Evolutionary conservation across 2,888 invertebrate genomes (phyloP).

Genomic region (Acheta domesticus): DNA sequence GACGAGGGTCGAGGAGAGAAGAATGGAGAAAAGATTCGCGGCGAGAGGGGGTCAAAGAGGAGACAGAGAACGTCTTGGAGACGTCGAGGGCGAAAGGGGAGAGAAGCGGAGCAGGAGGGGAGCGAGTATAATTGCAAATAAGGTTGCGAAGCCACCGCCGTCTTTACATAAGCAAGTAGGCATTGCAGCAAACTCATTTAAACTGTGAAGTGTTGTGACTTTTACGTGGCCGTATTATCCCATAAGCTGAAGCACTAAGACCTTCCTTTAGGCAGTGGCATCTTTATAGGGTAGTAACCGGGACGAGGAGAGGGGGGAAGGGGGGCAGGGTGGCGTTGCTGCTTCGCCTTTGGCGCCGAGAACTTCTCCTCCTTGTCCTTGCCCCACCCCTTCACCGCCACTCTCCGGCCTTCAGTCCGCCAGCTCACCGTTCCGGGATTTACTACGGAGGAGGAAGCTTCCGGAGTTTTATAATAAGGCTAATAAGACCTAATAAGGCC

Average conservation of each 20-base stretch:
- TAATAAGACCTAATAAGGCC: conserved; percentile 5
- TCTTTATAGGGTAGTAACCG: conserved; percentile 27
- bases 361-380: not conserved
- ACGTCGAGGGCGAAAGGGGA: not conserved
- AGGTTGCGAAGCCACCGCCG: not conserved
- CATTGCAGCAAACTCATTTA: conserved; percentile 10
- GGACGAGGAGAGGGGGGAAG: not conserved
- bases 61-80: not conserved
- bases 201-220: conserved; percentile 18
- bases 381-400: not conserved
- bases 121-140: conserved; percentile 2
- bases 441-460: not conserved
- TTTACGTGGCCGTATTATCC: conserved; percentile 18
- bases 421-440: not conserved
- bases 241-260: conserved; percentile 18
- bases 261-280: conserved; percentile 19
- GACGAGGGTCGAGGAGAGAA: not conserved
- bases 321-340: too few relatives aligned
- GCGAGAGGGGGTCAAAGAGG: not conserved
- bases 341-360: too few relatives aligned
- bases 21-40: not conserved
- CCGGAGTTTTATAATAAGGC: conserved; percentile 18
- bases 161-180: conserved; percentile 7
- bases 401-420: not conserved
- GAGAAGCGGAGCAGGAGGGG: not conserved